Base-by-base conservation (phyloP, 2,113 vertebrate species). In the Hydropotes inermis region DNA sequence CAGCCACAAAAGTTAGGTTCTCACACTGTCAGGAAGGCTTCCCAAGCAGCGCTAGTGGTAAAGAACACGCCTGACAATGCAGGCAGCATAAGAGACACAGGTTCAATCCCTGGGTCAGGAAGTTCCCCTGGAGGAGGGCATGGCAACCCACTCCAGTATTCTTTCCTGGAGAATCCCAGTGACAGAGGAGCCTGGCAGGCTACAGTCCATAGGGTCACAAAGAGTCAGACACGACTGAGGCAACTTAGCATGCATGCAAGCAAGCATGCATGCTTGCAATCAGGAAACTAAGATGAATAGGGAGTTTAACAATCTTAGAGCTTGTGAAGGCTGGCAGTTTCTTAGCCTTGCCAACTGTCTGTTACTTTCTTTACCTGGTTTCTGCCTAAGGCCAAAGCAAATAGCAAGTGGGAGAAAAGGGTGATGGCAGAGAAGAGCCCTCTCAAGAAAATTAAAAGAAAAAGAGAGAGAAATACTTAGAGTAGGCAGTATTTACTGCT, bases 351-450 rank as follows among this genome's bases (percentile, higher is more conserved):
- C 52, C 88, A 94, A 82, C 93, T 78, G 21, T 79, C 76, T 95
- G 3, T 74, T 94, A 93, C 79, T 95, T 94, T 94, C n/a, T 87
- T 79, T 58, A 52, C 25, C 91, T 81, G n/a, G 86, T 91, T 98
- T 97, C 93, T 96, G 86, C 91, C 93, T 88, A 64, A 84, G 91
- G 96, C 83, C 83, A 97, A 47, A 97, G 60, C 58, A 84, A 57
- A 83, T 8, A 89, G 64, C 55, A 61, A 95, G 52, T 3, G n/a
- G 64, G 52, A 86, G 50, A 27, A 86, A 83, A 57, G 30, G 15
- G 27, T 12, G 64, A 52, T 36, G 13, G 39, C 60, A 95, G 85
- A 52, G 67, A 90, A 85, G 58, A 89, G 39, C 14, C 45, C 25
- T n/a, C 82, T 78, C 52, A 36, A 87, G 70, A 61, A 92, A 83